phyloP scores from a whole-genome alignment of 2,888 invertebrate species.

The Pelosia muscerda region DNA sequence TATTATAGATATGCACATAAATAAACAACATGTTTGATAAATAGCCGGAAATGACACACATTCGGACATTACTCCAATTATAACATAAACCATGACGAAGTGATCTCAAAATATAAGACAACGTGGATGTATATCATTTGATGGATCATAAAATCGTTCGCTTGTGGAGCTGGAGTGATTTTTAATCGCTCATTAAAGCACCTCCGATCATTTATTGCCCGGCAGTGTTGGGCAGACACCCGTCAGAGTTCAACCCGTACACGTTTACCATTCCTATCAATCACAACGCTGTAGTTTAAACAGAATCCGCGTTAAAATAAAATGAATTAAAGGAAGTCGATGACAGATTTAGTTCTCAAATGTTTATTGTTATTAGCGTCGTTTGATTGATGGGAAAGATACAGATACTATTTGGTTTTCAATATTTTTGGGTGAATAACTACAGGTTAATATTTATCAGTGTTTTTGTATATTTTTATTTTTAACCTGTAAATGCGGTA shows the following conservation, averaged over 20 bases:
- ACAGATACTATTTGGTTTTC: constrained; percentile 10
- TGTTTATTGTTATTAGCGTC: constrained; percentile 20
- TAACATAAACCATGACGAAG: constrained; percentile 43
- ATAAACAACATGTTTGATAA: constrained; percentile 9
- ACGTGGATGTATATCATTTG: constrained; percentile 60
- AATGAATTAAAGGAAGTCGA: constrained; percentile 39
- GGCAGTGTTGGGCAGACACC: constrained; percentile 38
- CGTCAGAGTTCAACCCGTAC: constrained; percentile 21
- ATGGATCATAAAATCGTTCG: constrained; percentile 64
- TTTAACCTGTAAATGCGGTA: constrained; percentile 1
- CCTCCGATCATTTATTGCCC: constrained; percentile 55
- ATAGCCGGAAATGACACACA: constrained; percentile 13
- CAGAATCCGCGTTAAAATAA: constrained; percentile 28
- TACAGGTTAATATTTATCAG: constrained; percentile 13
- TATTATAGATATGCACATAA: constrained; percentile 7
- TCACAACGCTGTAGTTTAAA: constrained; percentile 33
- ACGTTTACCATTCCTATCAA: constrained; percentile 41
- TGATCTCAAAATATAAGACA: constrained; percentile 49
- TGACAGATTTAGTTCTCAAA: constrained; percentile 26
- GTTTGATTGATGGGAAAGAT: constrained; percentile 23
- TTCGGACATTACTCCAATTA: constrained; percentile 27
- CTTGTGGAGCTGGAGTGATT: constrained; percentile 59
- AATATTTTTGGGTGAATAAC: constrained; percentile 17
- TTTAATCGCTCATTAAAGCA: constrained; percentile 68
- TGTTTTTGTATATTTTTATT: neutral